phyloP scores from a whole-genome alignment of 2,888 invertebrate species.

The Molanna angustata region DNA sequence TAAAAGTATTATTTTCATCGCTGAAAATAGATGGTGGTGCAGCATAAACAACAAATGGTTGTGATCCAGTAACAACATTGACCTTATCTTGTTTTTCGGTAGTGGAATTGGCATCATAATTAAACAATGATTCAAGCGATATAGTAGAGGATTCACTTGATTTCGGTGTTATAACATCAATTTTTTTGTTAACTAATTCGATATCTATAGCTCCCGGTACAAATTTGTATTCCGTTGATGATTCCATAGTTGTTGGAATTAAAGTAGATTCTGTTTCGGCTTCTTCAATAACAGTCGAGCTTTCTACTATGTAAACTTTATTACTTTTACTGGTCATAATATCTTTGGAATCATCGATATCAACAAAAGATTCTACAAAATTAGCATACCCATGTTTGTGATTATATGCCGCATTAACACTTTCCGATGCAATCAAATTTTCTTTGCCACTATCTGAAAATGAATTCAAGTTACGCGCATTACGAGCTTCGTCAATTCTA shows the following conservation, averaged over 20 bases:
- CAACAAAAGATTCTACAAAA: conserved; percentile 16
- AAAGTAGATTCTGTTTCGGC: conserved; percentile 21
- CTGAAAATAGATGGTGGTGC: conserved; percentile 36
- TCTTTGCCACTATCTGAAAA: conserved; percentile 47
- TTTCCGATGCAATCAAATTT: conserved; percentile 52
- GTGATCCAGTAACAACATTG: conserved; percentile 37
- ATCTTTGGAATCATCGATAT: conserved; percentile 11
- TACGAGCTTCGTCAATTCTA: conserved; percentile 52
- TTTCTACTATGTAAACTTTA: conserved; percentile 17
- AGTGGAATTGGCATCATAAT: conserved; percentile 45
- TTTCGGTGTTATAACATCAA: conserved; percentile 47
- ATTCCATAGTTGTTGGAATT: conserved; percentile 22
- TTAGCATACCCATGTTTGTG: conserved; percentile 29
- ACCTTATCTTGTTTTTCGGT: conserved; percentile 39
- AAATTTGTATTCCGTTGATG: conserved; percentile 45
- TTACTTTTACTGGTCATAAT: conserved; percentile 9
- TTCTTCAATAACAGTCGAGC: conserved; percentile 18
- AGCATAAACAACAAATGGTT: conserved; percentile 52
- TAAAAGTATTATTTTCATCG: conserved; percentile 5
- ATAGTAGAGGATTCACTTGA: conserved; percentile 62
- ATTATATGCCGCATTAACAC: conserved; percentile 50
- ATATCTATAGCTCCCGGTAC: conserved; percentile 50
- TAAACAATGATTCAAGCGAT: conserved; percentile 64
- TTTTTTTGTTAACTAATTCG: conserved; percentile 42
- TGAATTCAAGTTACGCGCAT: conserved; percentile 47